phyloP scores from a whole-genome alignment of 2,113 vertebrate genomes.

The Orientallactaga bullata region DNA sequence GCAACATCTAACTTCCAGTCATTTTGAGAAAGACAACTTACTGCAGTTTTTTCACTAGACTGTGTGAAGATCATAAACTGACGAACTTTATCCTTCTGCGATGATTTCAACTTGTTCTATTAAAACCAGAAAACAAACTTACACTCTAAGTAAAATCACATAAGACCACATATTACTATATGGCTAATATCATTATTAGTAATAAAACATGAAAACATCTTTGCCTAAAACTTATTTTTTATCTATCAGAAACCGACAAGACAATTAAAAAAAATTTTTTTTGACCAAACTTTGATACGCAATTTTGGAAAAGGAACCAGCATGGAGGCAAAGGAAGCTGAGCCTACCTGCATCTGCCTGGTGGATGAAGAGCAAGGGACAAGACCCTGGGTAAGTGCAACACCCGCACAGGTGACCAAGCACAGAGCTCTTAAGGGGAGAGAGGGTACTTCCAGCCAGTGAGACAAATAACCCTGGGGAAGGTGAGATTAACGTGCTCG shows the following conservation, averaged over 20 bases:
- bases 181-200: not conserved
- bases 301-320: slow-evolving; percentile 27
- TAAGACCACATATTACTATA: slow-evolving; percentile 67
- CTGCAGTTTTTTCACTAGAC: slow-evolving; percentile 98
- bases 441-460: not conserved
- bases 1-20: slow-evolving; percentile 99
- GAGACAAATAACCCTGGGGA: not conserved
- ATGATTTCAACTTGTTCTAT: slow-evolving; percentile 99
- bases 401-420: not conserved
- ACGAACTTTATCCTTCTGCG: slow-evolving; percentile 99
- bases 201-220: slow-evolving; percentile 57
- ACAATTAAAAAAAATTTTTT: not conserved
- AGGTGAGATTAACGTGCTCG: not conserved
- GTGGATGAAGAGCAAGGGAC: too few species aligned
- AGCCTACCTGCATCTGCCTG: not conserved
- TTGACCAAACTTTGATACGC: not conserved
- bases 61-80: slow-evolving; percentile 99
- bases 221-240: slow-evolving; percentile 50
- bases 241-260: slow-evolving; percentile 48
- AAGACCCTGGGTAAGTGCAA: not conserved
- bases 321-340: not conserved
- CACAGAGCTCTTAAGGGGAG: not conserved
- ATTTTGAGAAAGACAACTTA: slow-evolving; percentile 98
- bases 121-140: slow-evolving; percentile 80
- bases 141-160: slow-evolving; percentile 70